These are phyloP conservation scores for Rutilus rutilus DNA, from an alignment of 2,113 vertebrate genomes.

Conservation along the genomic window DNA sequence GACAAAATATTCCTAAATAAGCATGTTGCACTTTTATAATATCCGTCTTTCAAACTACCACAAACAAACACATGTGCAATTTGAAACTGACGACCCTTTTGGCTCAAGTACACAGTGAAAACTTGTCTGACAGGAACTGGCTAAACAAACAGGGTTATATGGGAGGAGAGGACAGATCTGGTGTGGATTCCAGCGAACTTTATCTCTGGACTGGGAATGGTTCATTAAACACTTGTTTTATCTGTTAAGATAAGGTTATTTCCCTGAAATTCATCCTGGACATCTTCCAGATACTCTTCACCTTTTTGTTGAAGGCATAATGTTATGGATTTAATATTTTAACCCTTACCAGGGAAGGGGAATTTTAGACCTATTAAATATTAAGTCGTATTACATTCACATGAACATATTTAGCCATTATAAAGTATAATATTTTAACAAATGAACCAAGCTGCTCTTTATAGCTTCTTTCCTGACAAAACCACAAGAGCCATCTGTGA, in stretches of 20 bases:
- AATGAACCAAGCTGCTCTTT: not conserved
- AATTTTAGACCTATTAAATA: not conserved
- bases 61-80: not conserved
- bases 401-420: no score
- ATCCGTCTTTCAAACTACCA: not conserved
- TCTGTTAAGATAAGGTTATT: not conserved
- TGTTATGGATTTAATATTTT: not conserved
- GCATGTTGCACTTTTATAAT: not conserved
- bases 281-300: not conserved
- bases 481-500: slow-evolving; percentile 17
- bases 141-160: not conserved
- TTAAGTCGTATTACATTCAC: not conserved
- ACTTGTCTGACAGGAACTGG: slow-evolving; percentile 21
- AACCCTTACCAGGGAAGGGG: not conserved
- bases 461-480: not conserved
- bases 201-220: not conserved
- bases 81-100: not conserved
- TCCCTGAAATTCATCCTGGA: not conserved
- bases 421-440: no score
- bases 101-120: slow-evolving; percentile 16
- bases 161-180: not conserved
- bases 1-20: not conserved
- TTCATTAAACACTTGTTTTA: not conserved
- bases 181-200: not conserved
- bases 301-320: not conserved